These are phyloP conservation scores for Malurus leucopterus DNA, from an alignment of 2,797 vertebrate species.

Conservation along the genomic window DNA sequence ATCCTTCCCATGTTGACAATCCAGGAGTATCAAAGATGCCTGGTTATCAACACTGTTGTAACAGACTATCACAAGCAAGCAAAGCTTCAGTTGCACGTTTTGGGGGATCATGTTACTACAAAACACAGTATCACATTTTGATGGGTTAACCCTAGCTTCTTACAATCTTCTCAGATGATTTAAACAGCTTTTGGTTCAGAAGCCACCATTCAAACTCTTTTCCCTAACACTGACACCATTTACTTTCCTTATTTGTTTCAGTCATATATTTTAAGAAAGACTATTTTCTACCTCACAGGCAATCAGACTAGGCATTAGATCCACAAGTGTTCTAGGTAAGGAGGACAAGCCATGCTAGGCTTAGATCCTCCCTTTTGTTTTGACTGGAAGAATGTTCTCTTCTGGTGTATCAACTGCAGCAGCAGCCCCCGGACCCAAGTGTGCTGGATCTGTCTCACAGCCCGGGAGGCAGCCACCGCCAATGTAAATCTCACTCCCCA, in stretches of 20 bases:
- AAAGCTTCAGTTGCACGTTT: background rate
- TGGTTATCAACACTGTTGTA: background rate
- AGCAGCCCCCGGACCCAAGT: background rate
- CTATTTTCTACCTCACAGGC: background rate
- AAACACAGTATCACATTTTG: background rate
- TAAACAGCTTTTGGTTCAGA: background rate
- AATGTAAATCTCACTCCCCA: background rate
- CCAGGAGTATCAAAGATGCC: background rate
- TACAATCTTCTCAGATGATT: background rate
- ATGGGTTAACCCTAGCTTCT: background rate
- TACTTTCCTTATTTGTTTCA: background rate
- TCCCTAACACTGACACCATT: background rate
- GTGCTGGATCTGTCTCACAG: background rate
- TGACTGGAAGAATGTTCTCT: background rate
- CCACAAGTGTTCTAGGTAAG: background rate
- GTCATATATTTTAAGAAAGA: background rate
- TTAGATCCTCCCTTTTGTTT: background rate
- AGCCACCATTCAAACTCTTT: background rate
- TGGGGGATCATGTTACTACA: background rate
- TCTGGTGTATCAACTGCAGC: background rate
- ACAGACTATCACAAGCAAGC: background rate
- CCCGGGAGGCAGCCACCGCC: background rate
- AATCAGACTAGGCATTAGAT: background rate
- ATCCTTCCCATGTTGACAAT: background rate
- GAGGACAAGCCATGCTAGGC: background rate